These are phyloP conservation scores for Leptodactylus fallax DNA, from an alignment of 2,797 vertebrate genomes.

Conservation along the genomic window DNA sequence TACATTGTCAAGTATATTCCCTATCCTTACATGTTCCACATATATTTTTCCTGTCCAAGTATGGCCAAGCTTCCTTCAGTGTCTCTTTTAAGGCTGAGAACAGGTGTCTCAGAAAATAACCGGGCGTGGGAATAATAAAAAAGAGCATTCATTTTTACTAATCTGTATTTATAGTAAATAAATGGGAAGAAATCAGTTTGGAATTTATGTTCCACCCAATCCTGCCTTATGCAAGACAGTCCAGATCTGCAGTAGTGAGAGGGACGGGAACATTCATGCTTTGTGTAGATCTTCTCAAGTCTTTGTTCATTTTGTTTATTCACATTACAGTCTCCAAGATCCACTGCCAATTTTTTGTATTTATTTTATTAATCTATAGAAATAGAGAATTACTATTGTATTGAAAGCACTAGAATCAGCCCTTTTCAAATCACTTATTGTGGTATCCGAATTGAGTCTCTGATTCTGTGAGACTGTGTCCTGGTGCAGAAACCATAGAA, in stretches of 20 bases:
- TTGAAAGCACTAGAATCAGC: not conserved
- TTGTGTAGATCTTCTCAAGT: constrained; percentile 18
- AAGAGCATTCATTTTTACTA: constrained; percentile 59
- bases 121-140: constrained; percentile 50
- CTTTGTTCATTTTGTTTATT: constrained; percentile 53
- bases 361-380: constrained; percentile 11
- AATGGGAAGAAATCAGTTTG: constrained; percentile 56
- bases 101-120: constrained; percentile 45
- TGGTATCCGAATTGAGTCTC: not conserved
- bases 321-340: not conserved
- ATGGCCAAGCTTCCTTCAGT: not conserved
- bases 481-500: not conserved
- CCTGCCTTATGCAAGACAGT: constrained; percentile 43
- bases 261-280: constrained; percentile 25
- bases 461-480: not conserved
- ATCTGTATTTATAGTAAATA: constrained; percentile 61
- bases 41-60: not conserved
- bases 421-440: not conserved
- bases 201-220: constrained; percentile 61
- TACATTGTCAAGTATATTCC: not conserved
- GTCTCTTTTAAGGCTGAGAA: constrained; percentile 4
- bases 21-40: not conserved
- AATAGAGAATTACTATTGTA: constrained; percentile 13
- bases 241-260: constrained; percentile 22
- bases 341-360: constrained; percentile 28